Conservation (phyloP, 2,797 vertebrate genomes). For the Phrynocephalus forsythii region DNA sequence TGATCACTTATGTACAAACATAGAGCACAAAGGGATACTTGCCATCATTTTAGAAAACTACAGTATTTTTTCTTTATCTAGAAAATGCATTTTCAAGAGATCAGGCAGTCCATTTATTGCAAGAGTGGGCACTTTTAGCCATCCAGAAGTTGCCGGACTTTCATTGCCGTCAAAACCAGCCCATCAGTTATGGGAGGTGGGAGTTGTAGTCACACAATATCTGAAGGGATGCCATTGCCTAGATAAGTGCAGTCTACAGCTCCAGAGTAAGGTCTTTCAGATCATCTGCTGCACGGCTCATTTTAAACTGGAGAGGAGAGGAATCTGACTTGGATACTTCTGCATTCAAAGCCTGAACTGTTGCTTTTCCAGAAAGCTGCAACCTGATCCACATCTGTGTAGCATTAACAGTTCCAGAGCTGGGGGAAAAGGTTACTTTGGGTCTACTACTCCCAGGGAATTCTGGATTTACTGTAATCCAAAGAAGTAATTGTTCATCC, state of each 20-base stretch:
- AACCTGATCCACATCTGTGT: neutral
- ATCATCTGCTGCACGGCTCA: neutral
- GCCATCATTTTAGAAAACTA: too few relatives aligned
- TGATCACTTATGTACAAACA: too few relatives aligned
- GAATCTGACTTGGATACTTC: neutral
- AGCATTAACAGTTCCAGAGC: neutral
- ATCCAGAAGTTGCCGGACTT: too few relatives aligned
- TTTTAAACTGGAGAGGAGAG: neutral
- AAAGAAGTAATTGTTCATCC: neutral
- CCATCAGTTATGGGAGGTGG: neutral
- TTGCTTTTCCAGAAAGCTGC: neutral
- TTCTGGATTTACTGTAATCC: neutral
- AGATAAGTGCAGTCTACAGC: neutral
- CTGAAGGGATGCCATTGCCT: neutral
- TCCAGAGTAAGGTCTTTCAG: neutral
- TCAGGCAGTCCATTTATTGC: neutral
- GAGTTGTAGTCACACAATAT: neutral
- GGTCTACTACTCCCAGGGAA: neutral
- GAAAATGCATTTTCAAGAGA: neutral
- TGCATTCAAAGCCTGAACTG: neutral
- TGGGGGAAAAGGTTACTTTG: neutral
- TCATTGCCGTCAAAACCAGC: neutral
- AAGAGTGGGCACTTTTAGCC: neutral
- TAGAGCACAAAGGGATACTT: too few relatives aligned
- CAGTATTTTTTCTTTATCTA: neutral